phyloP scores from a whole-genome alignment of 2,888 invertebrate genomes.

The Clostera curtula region DNA sequence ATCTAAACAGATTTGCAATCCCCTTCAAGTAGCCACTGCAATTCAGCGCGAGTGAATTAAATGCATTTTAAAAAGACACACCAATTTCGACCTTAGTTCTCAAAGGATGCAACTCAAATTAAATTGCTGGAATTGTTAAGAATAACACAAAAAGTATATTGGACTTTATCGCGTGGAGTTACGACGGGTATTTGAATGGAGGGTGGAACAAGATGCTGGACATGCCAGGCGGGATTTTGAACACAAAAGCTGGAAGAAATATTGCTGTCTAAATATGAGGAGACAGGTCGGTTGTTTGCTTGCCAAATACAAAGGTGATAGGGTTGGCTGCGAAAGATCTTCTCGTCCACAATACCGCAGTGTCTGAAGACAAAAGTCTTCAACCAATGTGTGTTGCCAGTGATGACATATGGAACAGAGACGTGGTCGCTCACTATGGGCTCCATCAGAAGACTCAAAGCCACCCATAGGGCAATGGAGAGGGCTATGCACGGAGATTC shows the following conservation, averaged over 20 bases:
- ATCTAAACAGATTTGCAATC: slow-evolving; percentile 16
- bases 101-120: slow-evolving; percentile 2
- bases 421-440: too few relatives aligned
- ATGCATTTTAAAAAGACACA: slow-evolving; percentile 2
- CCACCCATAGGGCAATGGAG: too few relatives aligned
- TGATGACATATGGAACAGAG: too few relatives aligned
- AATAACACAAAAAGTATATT: slow-evolving; percentile 4
- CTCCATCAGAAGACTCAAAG: too few relatives aligned
- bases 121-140: background rate
- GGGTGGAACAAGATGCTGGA: slow-evolving; percentile 17
- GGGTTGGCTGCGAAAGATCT: slow-evolving; percentile 14
- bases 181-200: slow-evolving; percentile 19
- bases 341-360: too few relatives aligned
- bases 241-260: slow-evolving; percentile 40
- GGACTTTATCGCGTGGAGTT: slow-evolving; percentile 1
- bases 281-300: slow-evolving; percentile 38
- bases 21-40: slow-evolving; percentile 21
- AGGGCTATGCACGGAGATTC: too few relatives aligned
- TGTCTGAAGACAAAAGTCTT: too few relatives aligned
- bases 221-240: slow-evolving; percentile 29
- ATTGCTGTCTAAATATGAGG: slow-evolving; percentile 40
- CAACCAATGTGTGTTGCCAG: too few relatives aligned
- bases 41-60: slow-evolving; percentile 15
- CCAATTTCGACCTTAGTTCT: slow-evolving; percentile 2
- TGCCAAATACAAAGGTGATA: slow-evolving; percentile 30